These are phyloP conservation scores for Tridacna gigas DNA, from an alignment of 2,888 invertebrate species.

Conservation along the genomic window DNA sequence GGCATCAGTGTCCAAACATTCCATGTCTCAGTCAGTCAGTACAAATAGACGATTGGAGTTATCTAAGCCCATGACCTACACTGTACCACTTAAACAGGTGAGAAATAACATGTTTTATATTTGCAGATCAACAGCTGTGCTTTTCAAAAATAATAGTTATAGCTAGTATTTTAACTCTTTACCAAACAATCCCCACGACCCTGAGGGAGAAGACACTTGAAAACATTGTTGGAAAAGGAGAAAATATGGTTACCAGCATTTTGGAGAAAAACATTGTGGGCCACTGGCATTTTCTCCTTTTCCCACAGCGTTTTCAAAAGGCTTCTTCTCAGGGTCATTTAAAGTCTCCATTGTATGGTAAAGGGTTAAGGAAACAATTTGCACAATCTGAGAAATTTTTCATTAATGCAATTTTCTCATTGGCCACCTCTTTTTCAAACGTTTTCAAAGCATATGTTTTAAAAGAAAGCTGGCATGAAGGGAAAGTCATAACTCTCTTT, in stretches of 20 bases:
- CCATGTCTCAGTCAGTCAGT: not conserved
- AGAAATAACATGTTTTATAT: not conserved
- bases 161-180: not conserved
- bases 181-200: not conserved
- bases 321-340: too few species aligned
- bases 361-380: too few species aligned
- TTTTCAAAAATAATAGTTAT: not conserved
- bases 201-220: not conserved
- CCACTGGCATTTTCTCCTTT: not conserved
- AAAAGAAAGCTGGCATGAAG: too few species aligned
- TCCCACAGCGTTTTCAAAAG: not conserved
- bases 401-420: too few species aligned
- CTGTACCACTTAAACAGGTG: constrained; percentile 87
- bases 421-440: too few species aligned
- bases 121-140: not conserved
- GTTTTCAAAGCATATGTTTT: too few species aligned
- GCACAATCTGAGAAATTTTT: too few species aligned
- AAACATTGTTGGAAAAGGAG: not conserved
- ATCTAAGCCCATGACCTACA: constrained; percentile 91
- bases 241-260: too few species aligned
- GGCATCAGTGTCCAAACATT: constrained; percentile 74
- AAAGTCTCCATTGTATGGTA: too few species aligned
- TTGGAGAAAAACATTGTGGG: too few species aligned
- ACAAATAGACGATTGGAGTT: constrained; percentile 44
- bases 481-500: too few species aligned